A percentile compares a stretch with the other conserved stretches of the same genome.
phyloP scores from a whole-genome alignment of 2,888 invertebrate genomes.

The Drosophila multiciliata region DNA sequence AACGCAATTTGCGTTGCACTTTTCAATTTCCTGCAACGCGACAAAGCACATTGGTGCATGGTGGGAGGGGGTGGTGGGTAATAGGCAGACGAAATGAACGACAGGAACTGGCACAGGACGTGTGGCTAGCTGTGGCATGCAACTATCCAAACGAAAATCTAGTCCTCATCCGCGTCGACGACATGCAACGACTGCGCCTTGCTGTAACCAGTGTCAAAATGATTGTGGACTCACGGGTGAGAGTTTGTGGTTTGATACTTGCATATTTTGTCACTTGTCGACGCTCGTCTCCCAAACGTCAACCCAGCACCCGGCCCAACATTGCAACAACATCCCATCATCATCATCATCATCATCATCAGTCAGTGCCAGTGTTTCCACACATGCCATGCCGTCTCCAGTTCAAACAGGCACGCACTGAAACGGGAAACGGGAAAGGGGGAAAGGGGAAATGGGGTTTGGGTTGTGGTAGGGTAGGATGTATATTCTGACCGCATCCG shows the following conservation, averaged over 20 bases:
- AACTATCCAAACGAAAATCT: conserved; percentile 78
- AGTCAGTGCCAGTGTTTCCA: conserved; percentile 47
- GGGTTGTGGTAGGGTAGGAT: background rate
- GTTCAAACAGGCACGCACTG: conserved; percentile 27
- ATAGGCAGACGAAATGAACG: conserved; percentile 22
- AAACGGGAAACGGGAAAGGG: background rate
- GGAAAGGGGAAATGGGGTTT: background rate
- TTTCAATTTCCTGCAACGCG: conserved; percentile 73
- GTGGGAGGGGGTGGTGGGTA: background rate
- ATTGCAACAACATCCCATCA: conserved; percentile 3
- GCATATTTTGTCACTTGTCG: conserved; percentile 78
- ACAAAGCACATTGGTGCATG: conserved; percentile 37
- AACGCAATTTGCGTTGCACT: conserved; percentile 78
- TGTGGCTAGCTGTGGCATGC: conserved; percentile 61
- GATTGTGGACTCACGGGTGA: conserved; percentile 81
- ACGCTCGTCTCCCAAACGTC: conserved; percentile 23
- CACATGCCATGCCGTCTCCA: conserved; percentile 7
- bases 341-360: conserved; percentile 38
- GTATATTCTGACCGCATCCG: conserved; percentile 58
- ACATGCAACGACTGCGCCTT: conserved; percentile 13
- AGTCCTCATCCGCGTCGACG: conserved; percentile 54
- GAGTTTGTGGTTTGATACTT: conserved; percentile 81
- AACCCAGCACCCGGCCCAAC: conserved; percentile 7
- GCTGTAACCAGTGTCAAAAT: conserved; percentile 78
- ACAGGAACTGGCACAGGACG: conserved; percentile 44